Base-by-base conservation (phyloP, 2,797 vertebrate species). In the Xiphophorus birchmanni region DNA sequence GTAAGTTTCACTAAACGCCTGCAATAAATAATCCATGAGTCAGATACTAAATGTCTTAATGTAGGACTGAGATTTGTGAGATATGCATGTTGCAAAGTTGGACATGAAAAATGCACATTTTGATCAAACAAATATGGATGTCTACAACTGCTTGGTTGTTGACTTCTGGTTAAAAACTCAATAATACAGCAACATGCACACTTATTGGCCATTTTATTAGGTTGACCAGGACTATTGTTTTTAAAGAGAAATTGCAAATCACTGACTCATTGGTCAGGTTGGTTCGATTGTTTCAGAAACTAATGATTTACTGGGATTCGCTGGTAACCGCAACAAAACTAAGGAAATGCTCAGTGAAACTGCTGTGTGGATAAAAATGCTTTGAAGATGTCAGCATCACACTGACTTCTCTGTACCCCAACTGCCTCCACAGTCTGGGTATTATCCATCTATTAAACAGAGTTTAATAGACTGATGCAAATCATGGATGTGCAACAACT, bases 401-500 rank as follows among this genome's bases (percentile, higher is more conserved):
- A 52, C 18, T 0, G 29, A 32, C 5, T 60, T 60, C 35, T 18
- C 32, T 37, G 32, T 9, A 65, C 60, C 18, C 15, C 6, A 3
- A 18, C 60, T 18, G 15, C 60, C 60, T 65, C 56, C 29, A 60
- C 29, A 32, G 56, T 60, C 17, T 32, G 32, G 32, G 32, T 32
- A 32, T 32, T 32, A 32, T 32, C 32, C 32, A 1, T 32, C 32
- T 32, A 32, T 32, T 32, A 32, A 32, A 32, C 32, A 32, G 32
- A 32, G 32, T 32, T 69, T 23, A 69, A 23, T 13, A 42, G 17
- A 40, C 2, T 9, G 37, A 42, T 23, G 18, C 17, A 23, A 35
- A 90, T 82, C 67, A 89, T 81, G 52, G 82, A 90, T 87, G 87
- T 85, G 82, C 81, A 78, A 47, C 81, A 82, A 88, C 82, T 87